Conservation (phyloP, 2,888 invertebrate genomes). For the Blastobasis adustella region DNA sequence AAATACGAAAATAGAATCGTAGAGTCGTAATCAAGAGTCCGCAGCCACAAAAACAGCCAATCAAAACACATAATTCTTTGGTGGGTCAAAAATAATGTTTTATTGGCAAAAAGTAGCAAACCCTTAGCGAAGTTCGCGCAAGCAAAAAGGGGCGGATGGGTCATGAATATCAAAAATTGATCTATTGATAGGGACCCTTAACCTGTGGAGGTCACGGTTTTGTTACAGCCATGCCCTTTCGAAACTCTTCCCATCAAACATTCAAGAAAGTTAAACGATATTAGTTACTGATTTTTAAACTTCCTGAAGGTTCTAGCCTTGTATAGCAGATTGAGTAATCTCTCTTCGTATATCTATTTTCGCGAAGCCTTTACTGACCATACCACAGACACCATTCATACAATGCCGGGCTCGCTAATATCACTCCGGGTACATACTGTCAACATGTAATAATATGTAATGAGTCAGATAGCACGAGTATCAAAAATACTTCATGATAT, state of each 20-base stretch:
- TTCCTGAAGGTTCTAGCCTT: not conserved
- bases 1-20: too few relatives aligned
- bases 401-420: too few relatives aligned
- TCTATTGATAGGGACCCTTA: slow-evolving; percentile 2
- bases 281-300: not conserved
- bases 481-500: too few relatives aligned
- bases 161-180: slow-evolving; percentile 8
- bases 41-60: too few relatives aligned
- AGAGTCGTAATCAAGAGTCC: too few relatives aligned
- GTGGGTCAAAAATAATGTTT: slow-evolving; percentile 1
- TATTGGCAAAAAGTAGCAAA: slow-evolving; percentile 1
- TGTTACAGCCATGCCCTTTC: not conserved
- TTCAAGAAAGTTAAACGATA: not conserved
- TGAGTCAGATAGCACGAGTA: too few relatives aligned
- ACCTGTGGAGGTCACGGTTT: slow-evolving; percentile 1
- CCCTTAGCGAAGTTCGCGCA: not conserved
- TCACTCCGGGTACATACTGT: too few relatives aligned
- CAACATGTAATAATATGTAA: too few relatives aligned
- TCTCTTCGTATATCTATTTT: too few relatives aligned
- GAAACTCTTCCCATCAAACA: not conserved
- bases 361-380: too few relatives aligned
- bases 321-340: too few relatives aligned
- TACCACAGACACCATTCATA: too few relatives aligned
- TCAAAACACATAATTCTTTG: not conserved
- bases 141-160: slow-evolving; percentile 4